phyloP scores from a whole-genome alignment of 2,113 vertebrate genomes.

The Bos taurus region DNA sequence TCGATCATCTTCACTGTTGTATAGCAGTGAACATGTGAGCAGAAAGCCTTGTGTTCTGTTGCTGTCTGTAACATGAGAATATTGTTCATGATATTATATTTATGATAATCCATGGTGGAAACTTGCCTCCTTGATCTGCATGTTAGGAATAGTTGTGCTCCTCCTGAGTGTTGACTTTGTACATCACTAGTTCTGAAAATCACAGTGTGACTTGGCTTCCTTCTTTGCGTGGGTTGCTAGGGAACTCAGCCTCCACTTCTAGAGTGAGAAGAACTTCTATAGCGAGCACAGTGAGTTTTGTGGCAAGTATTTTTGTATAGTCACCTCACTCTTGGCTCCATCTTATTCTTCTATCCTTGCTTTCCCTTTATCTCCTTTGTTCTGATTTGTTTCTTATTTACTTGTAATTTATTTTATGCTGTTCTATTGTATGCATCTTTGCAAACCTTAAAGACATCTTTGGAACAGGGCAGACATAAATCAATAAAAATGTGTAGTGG shows the following conservation, averaged over 20 bases:
- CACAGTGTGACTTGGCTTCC: background rate
- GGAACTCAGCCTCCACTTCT: background rate
- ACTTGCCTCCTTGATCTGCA: background rate
- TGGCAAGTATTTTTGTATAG: background rate
- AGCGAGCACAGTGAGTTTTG: background rate
- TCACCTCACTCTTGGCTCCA: background rate
- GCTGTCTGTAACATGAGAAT: background rate
- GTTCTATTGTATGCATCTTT: constrained; percentile 40
- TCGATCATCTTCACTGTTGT: background rate
- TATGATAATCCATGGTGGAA: background rate
- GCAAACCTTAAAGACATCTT: constrained; percentile 53
- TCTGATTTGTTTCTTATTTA: constrained; percentile 58
- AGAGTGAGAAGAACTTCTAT: background rate
- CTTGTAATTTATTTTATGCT: constrained; percentile 56
- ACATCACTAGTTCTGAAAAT: background rate
- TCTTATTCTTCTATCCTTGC: constrained; percentile 7
- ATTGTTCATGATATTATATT: background rate
- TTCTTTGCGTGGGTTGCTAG: background rate
- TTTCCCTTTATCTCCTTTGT: constrained; percentile 47
- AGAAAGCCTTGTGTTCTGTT: background rate
- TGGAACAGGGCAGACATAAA: constrained; percentile 55
- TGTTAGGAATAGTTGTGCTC: background rate
- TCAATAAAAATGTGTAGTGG: constrained; percentile 47
- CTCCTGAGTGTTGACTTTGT: background rate
- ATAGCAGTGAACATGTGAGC: background rate